phyloP scores from a whole-genome alignment of 2,797 vertebrate genomes.

The Masticophis lateralis region DNA sequence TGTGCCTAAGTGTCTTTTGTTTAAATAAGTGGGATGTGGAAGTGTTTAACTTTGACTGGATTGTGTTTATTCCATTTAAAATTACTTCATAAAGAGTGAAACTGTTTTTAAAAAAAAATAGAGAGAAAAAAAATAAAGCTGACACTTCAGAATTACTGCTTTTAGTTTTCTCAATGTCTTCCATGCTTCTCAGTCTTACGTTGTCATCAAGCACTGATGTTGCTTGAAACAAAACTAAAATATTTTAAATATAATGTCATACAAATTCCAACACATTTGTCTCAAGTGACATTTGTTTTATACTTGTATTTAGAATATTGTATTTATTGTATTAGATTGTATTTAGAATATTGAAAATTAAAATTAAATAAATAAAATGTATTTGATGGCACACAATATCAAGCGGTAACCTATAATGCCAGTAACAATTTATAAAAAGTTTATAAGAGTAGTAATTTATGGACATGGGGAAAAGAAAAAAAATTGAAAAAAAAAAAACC shows the following conservation, averaged over 20 bases:
- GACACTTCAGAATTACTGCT: neutral
- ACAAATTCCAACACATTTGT: neutral
- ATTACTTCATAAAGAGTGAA: neutral
- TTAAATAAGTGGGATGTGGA: neutral
- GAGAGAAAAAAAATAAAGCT: neutral
- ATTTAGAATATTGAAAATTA: neutral
- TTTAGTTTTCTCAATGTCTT: neutral
- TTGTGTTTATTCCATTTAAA: neutral
- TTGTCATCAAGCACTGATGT: neutral
- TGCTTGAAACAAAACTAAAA: neutral
- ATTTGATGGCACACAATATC: neutral
- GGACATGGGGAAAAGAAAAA: neutral
- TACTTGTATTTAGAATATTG: neutral
- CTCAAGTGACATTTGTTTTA: neutral
- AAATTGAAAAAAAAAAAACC: neutral
- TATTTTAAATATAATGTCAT: neutral
- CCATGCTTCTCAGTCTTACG: neutral
- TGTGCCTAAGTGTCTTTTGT: neutral
- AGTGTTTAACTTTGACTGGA: neutral
- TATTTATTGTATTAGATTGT: too few relatives aligned
- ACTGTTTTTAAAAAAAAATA: neutral
- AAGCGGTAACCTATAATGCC: neutral
- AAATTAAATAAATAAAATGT: neutral
- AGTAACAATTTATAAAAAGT: neutral
- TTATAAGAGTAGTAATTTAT: neutral